phyloP scores from a whole-genome alignment of 2,888 invertebrate genomes.

The Lysandra coridon region DNA sequence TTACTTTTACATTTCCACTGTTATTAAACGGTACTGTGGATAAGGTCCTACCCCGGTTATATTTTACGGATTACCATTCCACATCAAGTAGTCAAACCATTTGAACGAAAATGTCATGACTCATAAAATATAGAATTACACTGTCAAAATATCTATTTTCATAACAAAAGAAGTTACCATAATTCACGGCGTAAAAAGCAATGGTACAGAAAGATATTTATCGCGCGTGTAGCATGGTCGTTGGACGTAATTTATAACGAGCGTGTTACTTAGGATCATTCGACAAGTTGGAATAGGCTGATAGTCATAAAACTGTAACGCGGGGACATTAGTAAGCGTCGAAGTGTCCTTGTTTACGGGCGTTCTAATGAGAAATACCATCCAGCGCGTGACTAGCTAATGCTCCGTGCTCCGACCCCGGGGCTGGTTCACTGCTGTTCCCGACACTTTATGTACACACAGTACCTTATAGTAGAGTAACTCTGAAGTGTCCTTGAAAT shows the following conservation, averaged over 20 bases:
- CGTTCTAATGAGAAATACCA: conserved; percentile 69
- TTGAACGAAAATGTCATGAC: neutral
- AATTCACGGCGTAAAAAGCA: conserved; percentile 21
- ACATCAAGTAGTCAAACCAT: neutral
- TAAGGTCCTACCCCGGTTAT: neutral
- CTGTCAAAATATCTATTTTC: conserved; percentile 15
- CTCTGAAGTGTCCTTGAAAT: neutral
- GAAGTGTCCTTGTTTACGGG: conserved; percentile 71
- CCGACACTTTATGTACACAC: conserved; percentile 31
- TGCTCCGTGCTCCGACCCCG: conserved; percentile 46
- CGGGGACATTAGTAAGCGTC: conserved; percentile 68
- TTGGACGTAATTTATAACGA: conserved; percentile 50
- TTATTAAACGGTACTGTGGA: neutral
- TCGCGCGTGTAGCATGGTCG: conserved; percentile 19
- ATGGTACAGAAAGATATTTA: neutral
- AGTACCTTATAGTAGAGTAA: neutral
- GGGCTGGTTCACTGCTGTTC: conserved; percentile 43
- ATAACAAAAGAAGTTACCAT: conserved; percentile 4
- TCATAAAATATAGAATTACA: conserved; percentile 18
- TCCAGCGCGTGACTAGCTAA: conserved; percentile 61
- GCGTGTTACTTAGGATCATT: conserved; percentile 44
- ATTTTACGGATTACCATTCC: neutral
- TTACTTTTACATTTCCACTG: neutral
- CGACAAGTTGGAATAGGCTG: conserved; percentile 57
- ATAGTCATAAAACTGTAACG: conserved; percentile 67